Conservation (phyloP, 2,797 vertebrate genomes). For the Chloroceryle amazona region DNA sequence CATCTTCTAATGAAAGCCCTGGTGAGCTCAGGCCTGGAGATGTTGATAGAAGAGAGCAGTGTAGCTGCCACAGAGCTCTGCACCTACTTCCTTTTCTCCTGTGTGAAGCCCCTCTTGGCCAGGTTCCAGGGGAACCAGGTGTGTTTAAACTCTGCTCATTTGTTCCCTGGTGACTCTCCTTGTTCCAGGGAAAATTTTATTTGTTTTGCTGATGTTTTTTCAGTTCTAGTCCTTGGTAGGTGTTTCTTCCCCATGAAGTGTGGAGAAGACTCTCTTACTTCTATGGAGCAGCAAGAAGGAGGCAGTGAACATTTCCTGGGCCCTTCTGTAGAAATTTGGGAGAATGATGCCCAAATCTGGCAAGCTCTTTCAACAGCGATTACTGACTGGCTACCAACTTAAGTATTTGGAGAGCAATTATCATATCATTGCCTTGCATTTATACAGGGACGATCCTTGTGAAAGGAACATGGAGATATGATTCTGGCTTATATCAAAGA, state of each 20-base stretch:
- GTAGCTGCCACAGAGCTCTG: background rate
- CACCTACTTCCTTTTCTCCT: background rate
- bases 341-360: background rate
- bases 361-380: background rate
- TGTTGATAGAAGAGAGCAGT: background rate
- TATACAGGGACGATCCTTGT: background rate
- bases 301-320: background rate
- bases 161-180: background rate
- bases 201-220: background rate
- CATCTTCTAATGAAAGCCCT: background rate
- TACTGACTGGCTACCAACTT: background rate
- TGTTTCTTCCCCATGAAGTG: background rate
- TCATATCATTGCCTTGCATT: background rate
- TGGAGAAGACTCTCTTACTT: background rate
- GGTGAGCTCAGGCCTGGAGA: background rate
- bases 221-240: background rate
- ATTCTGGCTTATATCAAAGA: background rate
- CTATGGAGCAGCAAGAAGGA: background rate
- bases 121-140: background rate
- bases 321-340: background rate
- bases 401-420: background rate
- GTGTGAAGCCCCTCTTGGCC: background rate
- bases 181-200: background rate
- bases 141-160: rapidly evolving
- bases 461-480: background rate